These are phyloP conservation scores for Larimichthys polyactis DNA, from an alignment of 2,113 vertebrate species.

Conservation along the genomic window DNA sequence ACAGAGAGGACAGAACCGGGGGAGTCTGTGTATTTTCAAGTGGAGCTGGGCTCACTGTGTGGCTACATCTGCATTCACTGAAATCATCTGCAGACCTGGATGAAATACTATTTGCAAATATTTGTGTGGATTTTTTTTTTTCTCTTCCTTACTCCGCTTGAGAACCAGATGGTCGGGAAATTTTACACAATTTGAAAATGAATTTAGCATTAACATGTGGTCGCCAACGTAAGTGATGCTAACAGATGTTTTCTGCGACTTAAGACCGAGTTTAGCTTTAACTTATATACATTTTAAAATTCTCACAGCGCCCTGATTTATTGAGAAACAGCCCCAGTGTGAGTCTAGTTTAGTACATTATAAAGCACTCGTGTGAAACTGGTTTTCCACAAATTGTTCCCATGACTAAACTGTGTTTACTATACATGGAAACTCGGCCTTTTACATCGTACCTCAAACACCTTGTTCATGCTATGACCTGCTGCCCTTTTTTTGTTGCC, in stretches of 20 bases:
- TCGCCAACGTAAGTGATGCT: constrained; percentile 7
- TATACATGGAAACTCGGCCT: constrained; percentile 23
- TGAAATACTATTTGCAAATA: constrained; percentile 65
- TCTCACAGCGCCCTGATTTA: not conserved
- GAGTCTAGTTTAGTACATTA: constrained; percentile 15
- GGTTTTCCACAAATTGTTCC: constrained; percentile 54
- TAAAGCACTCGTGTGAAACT: constrained; percentile 53
- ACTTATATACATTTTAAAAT: constrained; percentile 18
- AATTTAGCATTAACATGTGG: constrained; percentile 50
- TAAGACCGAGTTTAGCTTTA: not conserved
- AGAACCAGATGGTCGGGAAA: constrained; percentile 50
- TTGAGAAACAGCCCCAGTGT: not conserved
- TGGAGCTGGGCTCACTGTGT: constrained; percentile 54
- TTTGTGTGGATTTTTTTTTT: constrained; percentile 31
- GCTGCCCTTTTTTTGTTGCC: constrained; percentile 4
- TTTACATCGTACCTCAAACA: constrained; percentile 27
- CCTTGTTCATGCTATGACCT: constrained; percentile 24
- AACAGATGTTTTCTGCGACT: constrained; percentile 42
- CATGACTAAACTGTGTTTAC: constrained; percentile 63
- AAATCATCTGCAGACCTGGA: constrained; percentile 62
- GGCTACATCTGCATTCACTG: constrained; percentile 60
- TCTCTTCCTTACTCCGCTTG: not conserved
- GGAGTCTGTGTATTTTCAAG: constrained; percentile 64
- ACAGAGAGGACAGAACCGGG: constrained; percentile 46
- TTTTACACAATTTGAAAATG: constrained; percentile 52